Conservation (phyloP, 2,113 vertebrate species). For the Chaetura pelagica region DNA sequence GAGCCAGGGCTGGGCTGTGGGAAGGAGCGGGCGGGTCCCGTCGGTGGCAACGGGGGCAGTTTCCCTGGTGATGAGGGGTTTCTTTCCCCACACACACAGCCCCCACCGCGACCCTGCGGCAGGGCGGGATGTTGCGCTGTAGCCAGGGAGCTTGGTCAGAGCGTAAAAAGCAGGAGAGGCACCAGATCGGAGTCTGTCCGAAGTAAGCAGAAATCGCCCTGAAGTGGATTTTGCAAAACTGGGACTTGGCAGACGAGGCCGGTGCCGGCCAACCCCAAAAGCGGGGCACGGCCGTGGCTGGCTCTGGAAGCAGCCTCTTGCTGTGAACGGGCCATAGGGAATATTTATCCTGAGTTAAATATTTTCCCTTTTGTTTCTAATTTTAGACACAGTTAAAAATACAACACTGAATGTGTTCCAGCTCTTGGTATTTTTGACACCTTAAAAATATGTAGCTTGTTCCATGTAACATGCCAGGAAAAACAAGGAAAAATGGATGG, state of each 20-base stretch:
- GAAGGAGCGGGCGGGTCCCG: background rate
- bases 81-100: no score
- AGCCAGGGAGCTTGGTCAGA: fast-evolving
- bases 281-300: background rate
- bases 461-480: constrained; percentile 55
- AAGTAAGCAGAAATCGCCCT: background rate
- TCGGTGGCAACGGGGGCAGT: background rate
- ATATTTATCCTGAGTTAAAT: background rate
- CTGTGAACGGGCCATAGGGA: background rate
- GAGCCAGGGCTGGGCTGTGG: background rate
- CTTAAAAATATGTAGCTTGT: constrained; percentile 11
- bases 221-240: background rate
- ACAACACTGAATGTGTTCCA: constrained; percentile 5
- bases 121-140: background rate
- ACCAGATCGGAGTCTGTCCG: fast-evolving
- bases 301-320: background rate
- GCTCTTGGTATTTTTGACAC: constrained; percentile 44
- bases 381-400: constrained; percentile 42
- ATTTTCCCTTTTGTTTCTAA: constrained; percentile 25
- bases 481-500: constrained; percentile 47
- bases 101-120: fast-evolving
- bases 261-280: background rate
- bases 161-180: background rate
- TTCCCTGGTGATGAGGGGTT: background rate
- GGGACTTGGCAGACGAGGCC: background rate